These are phyloP conservation scores for Scaptomyza montana DNA, from an alignment of 1,140 invertebrate genomes.

Conservation along the genomic window DNA sequence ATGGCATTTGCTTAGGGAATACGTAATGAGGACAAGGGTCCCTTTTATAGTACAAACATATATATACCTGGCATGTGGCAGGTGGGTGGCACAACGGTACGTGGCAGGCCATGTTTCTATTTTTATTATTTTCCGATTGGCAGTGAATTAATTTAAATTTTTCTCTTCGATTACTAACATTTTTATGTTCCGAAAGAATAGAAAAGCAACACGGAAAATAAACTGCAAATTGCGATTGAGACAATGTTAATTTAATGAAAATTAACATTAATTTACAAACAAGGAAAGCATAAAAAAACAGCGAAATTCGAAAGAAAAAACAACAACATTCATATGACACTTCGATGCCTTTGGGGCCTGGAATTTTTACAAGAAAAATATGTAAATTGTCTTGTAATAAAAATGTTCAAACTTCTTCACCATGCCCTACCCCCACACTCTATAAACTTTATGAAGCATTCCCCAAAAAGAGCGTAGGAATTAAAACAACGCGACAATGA, in stretches of 20 bases:
- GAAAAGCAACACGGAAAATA: slow-evolving; percentile 16
- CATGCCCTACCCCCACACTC: neutral
- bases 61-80: neutral
- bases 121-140: slow-evolving; percentile 81
- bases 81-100: neutral
- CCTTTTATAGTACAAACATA: neutral
- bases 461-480: slow-evolving; percentile 58
- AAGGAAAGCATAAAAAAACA: slow-evolving; percentile 9
- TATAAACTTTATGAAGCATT: slow-evolving; percentile 83
- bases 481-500: slow-evolving; percentile 65
- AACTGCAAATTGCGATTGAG: slow-evolving; percentile 56
- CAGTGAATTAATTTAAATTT: slow-evolving; percentile 60
- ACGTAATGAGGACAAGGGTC: slow-evolving; percentile 61
- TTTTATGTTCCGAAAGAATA: slow-evolving; percentile 34
- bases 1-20: slow-evolving; percentile 79
- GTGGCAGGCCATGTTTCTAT: slow-evolving; percentile 33
- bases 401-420: slow-evolving; percentile 55
- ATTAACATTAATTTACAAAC: slow-evolving; percentile 79
- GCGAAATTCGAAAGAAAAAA: neutral
- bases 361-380: slow-evolving; percentile 81
- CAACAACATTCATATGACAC: slow-evolving; percentile 66
- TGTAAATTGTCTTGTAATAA: slow-evolving; percentile 83
- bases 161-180: slow-evolving; percentile 70
- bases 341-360: slow-evolving; percentile 36
- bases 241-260: slow-evolving; percentile 71